These are phyloP conservation scores for Meleagris gallopavo DNA, from an alignment of 2,113 vertebrate species.

Conservation along the genomic window DNA sequence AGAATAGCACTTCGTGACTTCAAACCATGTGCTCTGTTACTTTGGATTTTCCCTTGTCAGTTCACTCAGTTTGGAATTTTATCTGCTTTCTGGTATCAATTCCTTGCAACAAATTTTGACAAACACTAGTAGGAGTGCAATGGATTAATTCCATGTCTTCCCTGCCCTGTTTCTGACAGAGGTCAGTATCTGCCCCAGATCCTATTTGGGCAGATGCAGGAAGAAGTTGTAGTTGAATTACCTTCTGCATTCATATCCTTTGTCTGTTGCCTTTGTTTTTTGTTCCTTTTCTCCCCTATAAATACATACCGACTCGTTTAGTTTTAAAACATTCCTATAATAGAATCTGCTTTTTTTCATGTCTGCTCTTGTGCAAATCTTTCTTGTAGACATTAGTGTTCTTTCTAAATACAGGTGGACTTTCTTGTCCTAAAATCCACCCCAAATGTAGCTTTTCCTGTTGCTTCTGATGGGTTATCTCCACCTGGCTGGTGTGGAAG, in stretches of 20 bases:
- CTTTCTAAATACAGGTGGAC: neutral
- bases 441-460: neutral
- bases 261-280: neutral
- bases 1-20: neutral
- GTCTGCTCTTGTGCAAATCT: neutral
- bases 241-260: neutral
- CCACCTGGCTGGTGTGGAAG: neutral
- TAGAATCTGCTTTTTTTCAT: neutral
- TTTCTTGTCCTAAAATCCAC: neutral
- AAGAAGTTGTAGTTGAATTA: neutral
- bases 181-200: neutral
- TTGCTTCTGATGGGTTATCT: neutral
- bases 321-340: neutral
- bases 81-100: neutral
- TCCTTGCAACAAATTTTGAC: neutral
- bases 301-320: neutral
- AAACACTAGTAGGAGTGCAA: neutral
- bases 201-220: neutral
- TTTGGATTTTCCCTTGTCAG: neutral
- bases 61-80: neutral
- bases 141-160: neutral
- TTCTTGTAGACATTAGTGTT: neutral
- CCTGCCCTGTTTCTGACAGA: neutral
- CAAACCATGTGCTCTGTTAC: neutral
- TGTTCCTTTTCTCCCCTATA: neutral